phyloP scores from a whole-genome alignment of 92 coral and sea anemone genomes.

The Pocillopora meandrina region DNA sequence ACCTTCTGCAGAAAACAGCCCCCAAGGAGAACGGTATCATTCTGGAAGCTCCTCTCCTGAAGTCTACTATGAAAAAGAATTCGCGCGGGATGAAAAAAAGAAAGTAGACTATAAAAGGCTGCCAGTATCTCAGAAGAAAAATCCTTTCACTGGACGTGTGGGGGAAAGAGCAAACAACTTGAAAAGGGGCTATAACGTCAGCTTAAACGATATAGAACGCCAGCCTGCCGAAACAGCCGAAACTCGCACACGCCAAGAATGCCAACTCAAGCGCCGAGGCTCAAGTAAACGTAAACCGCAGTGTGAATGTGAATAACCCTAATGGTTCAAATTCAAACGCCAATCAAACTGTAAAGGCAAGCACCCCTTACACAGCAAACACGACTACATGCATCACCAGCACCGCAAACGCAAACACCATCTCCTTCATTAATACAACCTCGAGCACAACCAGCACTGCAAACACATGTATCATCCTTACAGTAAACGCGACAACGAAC shows the following conservation, averaged over 20 bases:
- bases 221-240: no score
- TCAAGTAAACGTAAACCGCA: not conserved
- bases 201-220: not conserved
- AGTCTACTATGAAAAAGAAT: not conserved
- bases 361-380: no score
- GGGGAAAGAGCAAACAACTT: constrained; percentile 10
- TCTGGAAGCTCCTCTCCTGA: constrained; percentile 10
- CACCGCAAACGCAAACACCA: no score
- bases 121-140: constrained; percentile 6
- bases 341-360: no score
- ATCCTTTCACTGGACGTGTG: constrained; percentile 19
- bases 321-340: no score
- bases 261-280: not conserved
- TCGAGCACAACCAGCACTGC: no score
- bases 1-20: not conserved
- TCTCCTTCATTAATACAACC: no score
- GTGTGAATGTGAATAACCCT: not conserved
- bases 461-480: no score
- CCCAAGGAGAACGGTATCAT: constrained; percentile 20
- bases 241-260: no score
- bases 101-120: not conserved
- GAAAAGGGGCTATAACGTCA: constrained; percentile 7
- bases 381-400: no score
- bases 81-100: not conserved
- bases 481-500: no score